phyloP scores from a whole-genome alignment of 2,797 vertebrate species.

The Artibeus lituratus region DNA sequence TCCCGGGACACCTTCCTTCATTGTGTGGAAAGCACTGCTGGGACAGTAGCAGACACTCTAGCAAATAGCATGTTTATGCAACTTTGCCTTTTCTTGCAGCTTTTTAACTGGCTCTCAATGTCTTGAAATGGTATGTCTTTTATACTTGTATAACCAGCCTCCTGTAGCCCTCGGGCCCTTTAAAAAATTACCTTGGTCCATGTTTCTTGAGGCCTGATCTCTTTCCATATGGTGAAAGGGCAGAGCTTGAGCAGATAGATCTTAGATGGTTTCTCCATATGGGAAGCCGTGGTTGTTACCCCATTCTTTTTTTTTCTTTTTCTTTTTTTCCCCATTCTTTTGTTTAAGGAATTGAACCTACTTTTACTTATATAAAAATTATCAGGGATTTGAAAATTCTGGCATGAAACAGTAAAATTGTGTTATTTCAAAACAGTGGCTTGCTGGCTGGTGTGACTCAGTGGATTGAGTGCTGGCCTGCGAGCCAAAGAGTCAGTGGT shows the following conservation, averaged over 20 bases:
- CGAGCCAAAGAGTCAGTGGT: too few relatives aligned
- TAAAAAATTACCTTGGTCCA: background rate
- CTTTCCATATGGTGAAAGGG: background rate
- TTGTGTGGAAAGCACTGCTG: background rate
- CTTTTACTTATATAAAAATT: background rate
- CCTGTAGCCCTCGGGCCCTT: background rate
- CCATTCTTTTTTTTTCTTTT: background rate
- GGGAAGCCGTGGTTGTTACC: background rate
- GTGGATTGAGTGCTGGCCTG: too few relatives aligned
- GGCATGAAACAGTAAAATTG: background rate
- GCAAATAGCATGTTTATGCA: background rate
- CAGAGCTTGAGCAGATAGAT: background rate
- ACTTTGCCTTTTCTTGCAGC: background rate
- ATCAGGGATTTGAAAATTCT: background rate
- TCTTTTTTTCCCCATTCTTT: background rate
- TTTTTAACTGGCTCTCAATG: background rate
- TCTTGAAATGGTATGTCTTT: background rate
- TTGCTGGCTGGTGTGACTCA: background rate
- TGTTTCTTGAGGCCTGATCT: background rate
- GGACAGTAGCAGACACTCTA: background rate
- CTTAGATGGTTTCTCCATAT: background rate
- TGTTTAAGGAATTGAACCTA: background rate
- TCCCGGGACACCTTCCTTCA: background rate
- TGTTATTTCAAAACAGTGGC: background rate
- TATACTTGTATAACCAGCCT: background rate